phyloP scores from a whole-genome alignment of 2,113 vertebrate species.

The Tenrec ecaudatus region DNA sequence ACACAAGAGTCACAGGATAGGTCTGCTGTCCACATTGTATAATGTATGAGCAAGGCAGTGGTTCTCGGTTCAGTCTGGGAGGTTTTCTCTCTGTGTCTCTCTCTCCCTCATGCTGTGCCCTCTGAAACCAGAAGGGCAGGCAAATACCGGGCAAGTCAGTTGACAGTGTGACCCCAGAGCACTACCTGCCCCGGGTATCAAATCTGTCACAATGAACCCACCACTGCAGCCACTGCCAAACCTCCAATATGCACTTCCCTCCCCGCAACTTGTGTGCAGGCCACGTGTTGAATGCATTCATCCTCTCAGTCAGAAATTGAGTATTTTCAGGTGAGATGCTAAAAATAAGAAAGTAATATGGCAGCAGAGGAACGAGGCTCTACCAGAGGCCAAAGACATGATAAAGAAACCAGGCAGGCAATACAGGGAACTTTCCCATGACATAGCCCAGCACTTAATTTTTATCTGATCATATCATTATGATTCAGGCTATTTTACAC shows the following conservation, averaged over 20 bases:
- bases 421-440: not conserved
- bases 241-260: not conserved
- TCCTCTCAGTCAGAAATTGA: not conserved
- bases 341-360: not conserved
- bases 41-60: not conserved
- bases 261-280: not conserved
- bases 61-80: not conserved
- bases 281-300: not conserved
- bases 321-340: not conserved
- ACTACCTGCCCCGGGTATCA: not conserved
- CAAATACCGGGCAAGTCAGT: not conserved
- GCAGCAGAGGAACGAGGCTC: not conserved
- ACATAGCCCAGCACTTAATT: not conserved
- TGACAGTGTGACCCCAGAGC: not conserved
- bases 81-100: not conserved
- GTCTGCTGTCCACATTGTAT: not conserved
- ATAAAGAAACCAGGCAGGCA: not conserved
- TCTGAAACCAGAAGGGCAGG: not conserved
- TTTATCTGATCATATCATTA: conserved; percentile 22
- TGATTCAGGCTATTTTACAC: conserved; percentile 32
- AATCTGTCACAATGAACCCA: not conserved
- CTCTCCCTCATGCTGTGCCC: too few species aligned
- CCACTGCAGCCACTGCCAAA: not conserved
- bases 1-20: rapidly evolving
- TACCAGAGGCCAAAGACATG: not conserved